A percentile compares a stretch with the other conserved stretches of the same genome.
These are phyloP conservation scores for Noctuana brunneofusca DNA, from an alignment of 2,888 invertebrate species.

Conservation along the genomic window DNA sequence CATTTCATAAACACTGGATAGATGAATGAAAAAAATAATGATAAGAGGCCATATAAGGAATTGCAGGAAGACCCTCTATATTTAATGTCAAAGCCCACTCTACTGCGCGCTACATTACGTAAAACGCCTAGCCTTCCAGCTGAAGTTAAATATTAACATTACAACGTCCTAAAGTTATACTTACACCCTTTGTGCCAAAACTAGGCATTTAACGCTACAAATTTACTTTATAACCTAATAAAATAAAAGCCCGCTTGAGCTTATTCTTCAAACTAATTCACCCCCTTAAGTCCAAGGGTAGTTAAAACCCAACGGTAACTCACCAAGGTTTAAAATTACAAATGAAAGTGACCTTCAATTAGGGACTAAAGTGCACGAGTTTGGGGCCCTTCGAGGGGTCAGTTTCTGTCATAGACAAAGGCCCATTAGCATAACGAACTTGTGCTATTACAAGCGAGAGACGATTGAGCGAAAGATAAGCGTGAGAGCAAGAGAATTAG, in stretches of 20 bases:
- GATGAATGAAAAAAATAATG: no score
- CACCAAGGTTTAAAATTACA: slow-evolving; percentile 12
- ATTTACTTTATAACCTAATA: not conserved
- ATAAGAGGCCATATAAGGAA: no score
- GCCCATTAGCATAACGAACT: slow-evolving; percentile 11
- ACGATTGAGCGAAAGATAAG: no score
- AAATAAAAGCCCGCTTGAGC: not conserved
- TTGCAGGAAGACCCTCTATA: no score
- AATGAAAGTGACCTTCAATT: slow-evolving; percentile 27
- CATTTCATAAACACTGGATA: no score
- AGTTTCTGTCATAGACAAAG: slow-evolving; percentile 22
- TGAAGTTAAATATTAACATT: not conserved
- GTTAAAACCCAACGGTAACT: slow-evolving; percentile 7
- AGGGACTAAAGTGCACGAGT: slow-evolving; percentile 22
- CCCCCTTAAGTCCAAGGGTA: not conserved
- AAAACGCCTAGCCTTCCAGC: not conserved
- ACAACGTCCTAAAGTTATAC: not conserved
- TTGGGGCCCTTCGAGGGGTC: slow-evolving; percentile 19
- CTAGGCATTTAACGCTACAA: not conserved
- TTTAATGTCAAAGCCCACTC: not conserved
- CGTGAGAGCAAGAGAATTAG: no score
- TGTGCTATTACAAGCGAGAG: not conserved
- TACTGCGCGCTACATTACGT: not conserved
- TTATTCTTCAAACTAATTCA: slow-evolving; percentile 8
- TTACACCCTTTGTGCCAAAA: not conserved